Percentiles rank a stretch among this genome's conserved stretches.
These are phyloP conservation scores for Sporophila hypoxantha DNA, from an alignment of 2,113 vertebrate genomes.

Conservation along the genomic window DNA sequence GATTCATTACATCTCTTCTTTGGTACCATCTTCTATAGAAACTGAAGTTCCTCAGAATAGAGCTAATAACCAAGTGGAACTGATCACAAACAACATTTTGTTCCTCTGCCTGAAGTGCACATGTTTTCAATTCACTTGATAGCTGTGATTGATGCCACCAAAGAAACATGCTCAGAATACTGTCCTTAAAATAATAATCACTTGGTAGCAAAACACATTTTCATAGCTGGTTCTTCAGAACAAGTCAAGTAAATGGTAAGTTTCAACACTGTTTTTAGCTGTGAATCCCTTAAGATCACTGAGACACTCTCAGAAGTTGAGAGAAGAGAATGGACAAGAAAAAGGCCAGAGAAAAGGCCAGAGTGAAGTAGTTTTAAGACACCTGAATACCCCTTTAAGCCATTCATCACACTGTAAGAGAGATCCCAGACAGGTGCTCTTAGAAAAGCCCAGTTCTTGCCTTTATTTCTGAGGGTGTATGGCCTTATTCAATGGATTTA, in stretches of 20 bases:
- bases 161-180: conserved; percentile 20
- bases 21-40: not conserved
- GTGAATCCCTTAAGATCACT: not conserved
- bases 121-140: conserved; percentile 47
- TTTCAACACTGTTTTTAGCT: not conserved
- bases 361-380: not conserved
- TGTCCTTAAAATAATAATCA: not conserved
- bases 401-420: not conserved
- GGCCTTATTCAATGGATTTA: not conserved
- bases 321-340: not conserved
- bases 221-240: not conserved
- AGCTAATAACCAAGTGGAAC: conserved; percentile 13
- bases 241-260: not conserved
- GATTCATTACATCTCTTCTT: not conserved
- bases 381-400: not conserved
- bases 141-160: conserved; percentile 32
- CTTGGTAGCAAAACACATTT: not conserved
- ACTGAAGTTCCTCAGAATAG: not conserved
- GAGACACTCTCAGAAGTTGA: not conserved
- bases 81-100: conserved; percentile 29
- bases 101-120: conserved; percentile 23
- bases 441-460: not conserved
- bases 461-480: not conserved
- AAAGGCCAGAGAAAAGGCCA: not conserved
- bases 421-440: not conserved